Evolutionary conservation across 53 echinoderm and acorn worm genomes (phyloP).

Genomic region (Holothuria scabra): DNA sequence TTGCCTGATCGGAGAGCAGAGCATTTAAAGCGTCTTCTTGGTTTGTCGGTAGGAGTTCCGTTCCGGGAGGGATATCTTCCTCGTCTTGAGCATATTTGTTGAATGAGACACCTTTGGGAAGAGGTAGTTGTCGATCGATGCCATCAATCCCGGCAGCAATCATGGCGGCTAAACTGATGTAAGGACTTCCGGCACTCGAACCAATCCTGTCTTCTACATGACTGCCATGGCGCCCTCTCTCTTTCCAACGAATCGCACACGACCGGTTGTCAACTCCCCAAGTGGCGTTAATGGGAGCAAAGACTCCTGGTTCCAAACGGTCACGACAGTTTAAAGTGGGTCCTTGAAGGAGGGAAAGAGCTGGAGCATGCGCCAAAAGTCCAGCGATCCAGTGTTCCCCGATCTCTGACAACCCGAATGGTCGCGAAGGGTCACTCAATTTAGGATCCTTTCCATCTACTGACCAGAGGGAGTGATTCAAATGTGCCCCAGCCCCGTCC

Average conservation of each 20-base stretch:
- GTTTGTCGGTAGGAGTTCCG: background rate
- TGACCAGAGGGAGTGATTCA: background rate
- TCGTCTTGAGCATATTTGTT: background rate
- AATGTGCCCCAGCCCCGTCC: background rate
- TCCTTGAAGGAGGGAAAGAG: conserved; percentile 42
- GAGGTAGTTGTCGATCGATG: conserved; percentile 15
- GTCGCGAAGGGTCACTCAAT: background rate
- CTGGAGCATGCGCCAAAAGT: conserved; percentile 61
- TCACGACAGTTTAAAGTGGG: conserved; percentile 57
- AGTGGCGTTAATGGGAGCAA: conserved; percentile 61
- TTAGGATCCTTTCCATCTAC: background rate
- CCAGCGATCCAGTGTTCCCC: background rate
- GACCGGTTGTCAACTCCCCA: conserved; percentile 72
- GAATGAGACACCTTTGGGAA: background rate
- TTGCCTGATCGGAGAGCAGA: too few relatives aligned
- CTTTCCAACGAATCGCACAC: conserved; percentile 46
- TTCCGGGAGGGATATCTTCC: background rate
- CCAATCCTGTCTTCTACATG: conserved; percentile 22
- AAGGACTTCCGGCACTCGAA: conserved; percentile 17
- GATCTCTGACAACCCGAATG: background rate
- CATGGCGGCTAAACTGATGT: conserved; percentile 24
- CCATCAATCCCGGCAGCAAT: conserved; percentile 21
- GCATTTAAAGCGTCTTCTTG: conserved; percentile 6
- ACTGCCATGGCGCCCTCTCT: conserved; percentile 18
- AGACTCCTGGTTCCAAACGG: conserved; percentile 47